These are phyloP conservation scores for Leptinotarsa rubiginosa DNA, from an alignment of 2,888 invertebrate species.

Conservation along the genomic window DNA sequence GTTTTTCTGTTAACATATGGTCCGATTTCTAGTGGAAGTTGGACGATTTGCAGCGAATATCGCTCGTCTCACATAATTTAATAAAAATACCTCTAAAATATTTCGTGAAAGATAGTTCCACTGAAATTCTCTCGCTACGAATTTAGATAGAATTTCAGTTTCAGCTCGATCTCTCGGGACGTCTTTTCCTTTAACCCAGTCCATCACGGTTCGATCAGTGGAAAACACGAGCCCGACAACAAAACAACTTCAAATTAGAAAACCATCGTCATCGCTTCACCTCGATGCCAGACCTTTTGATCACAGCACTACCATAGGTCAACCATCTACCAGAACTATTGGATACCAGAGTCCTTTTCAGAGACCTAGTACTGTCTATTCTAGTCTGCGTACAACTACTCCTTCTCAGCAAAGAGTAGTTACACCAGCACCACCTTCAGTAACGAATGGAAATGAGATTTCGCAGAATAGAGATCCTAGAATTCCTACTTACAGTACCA, in stretches of 20 bases:
- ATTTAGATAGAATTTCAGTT: no score
- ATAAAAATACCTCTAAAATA: no score
- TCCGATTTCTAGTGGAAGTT: no score
- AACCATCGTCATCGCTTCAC: neutral
- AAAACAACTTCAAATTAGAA: neutral
- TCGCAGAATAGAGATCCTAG: slow-evolving; percentile 25
- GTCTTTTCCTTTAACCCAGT: no score
- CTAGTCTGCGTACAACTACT: neutral
- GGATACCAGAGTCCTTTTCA: neutral
- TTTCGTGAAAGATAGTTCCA: no score
- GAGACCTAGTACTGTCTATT: neutral
- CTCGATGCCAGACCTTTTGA: neutral
- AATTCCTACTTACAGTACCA: slow-evolving; percentile 57
- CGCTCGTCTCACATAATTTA: no score
- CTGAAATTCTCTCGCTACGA: no score
- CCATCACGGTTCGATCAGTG: no score
- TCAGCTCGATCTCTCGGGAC: no score
- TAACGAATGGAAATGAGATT: neutral
- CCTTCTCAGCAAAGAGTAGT: neutral
- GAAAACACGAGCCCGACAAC: neutral
- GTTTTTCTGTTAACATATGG: no score
- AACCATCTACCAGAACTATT: neutral
- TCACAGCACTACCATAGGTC: neutral
- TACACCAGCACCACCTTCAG: neutral
- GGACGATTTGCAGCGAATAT: no score